Evolutionary conservation across 2,797 vertebrate genomes (phyloP).

Genomic region (Jordanella pulchra): DNA sequence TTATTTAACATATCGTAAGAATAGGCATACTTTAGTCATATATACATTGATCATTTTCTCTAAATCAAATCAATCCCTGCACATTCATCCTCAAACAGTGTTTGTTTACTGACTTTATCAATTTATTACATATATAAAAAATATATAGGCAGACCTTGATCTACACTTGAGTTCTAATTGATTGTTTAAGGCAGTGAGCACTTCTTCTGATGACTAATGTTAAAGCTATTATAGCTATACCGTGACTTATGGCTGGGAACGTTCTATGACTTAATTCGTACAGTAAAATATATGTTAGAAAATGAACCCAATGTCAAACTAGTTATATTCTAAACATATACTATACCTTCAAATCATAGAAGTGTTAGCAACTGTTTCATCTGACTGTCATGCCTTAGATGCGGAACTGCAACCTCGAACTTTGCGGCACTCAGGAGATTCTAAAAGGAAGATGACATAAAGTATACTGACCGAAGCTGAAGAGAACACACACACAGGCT

Average conservation of each 20-base stretch:
- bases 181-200: background rate
- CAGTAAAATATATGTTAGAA: background rate
- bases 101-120: no score
- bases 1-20: no score
- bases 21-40: no score
- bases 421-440: background rate
- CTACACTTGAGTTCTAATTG: background rate
- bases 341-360: background rate
- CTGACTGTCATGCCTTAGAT: constrained; percentile 40
- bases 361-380: constrained; percentile 8
- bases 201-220: background rate
- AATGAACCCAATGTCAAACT: no score
- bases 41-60: no score
- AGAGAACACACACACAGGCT: background rate
- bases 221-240: background rate
- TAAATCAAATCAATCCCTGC: no score
- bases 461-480: constrained; percentile 14
- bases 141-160: no score
- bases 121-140: no score
- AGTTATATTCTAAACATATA: background rate
- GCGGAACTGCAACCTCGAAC: constrained; percentile 65
- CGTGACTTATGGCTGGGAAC: background rate
- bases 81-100: no score
- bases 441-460: background rate
- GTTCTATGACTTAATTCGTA: background rate